Evolutionary conservation across 2,888 invertebrate species (phyloP).

Genomic region (Caenorhabditis sp.): DNA sequence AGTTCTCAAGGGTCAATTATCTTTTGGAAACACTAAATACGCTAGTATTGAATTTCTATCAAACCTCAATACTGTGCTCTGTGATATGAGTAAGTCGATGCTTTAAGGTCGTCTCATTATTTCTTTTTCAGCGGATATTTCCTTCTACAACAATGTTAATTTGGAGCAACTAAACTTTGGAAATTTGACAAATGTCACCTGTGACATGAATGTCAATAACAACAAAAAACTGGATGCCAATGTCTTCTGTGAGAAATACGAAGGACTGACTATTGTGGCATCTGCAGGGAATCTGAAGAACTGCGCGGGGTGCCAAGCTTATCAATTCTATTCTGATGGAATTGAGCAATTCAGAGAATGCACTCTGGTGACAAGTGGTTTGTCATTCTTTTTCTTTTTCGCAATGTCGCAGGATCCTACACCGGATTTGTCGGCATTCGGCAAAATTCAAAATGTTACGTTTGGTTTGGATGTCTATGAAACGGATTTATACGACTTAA

Average conservation of each 20-base stretch:
- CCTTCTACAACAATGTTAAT: not conserved
- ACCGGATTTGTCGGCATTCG: conserved; percentile 25
- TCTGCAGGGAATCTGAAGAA: not conserved
- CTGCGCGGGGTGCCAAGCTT: not conserved
- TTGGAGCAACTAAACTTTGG: not conserved
- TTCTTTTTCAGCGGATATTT: not conserved
- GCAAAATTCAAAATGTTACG: conserved; percentile 12
- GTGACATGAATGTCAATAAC: not conserved
- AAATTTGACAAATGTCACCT: not conserved
- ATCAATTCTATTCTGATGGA: not conserved
- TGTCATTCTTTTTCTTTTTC: not conserved
- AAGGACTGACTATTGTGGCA: not conserved
- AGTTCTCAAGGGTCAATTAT: conserved; percentile 18
- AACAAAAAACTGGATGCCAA: not conserved
- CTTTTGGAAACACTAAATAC: not conserved
- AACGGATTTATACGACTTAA: not conserved
- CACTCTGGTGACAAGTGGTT: not conserved
- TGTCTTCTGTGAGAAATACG: conserved; percentile 2
- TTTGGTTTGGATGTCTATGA: not conserved
- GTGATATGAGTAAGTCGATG: not conserved
- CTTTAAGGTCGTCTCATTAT: too few relatives aligned
- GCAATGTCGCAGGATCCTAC: not conserved
- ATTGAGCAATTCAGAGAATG: not conserved
- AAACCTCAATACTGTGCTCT: conserved; percentile 7
- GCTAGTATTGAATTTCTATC: conserved; percentile 17